Evolutionary conservation across 2,888 invertebrate species (phyloP), one percentile per base, ranked within the genome.

Genomic region (Meghimatium bilineatum): DNA sequence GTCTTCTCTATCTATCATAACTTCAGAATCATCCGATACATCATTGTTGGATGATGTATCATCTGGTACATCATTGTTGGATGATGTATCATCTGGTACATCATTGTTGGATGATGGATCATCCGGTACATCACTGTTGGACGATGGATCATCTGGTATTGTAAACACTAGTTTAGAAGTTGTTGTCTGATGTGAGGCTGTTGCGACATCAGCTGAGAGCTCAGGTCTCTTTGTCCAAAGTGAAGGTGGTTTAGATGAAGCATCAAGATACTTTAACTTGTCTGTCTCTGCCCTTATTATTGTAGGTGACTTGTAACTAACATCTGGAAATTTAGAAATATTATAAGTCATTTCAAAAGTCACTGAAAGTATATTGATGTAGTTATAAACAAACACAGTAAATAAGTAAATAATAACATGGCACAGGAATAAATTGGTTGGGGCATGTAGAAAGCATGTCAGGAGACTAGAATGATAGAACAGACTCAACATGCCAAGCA

Each of bases 321-420:
- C 72, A 14, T 72, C 72, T 72, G 72, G 44, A 10, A 72, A 72
- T 72, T 67, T 34, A 44, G 23, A 72, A n/a, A 72, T 14, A 29
- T 3, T 29, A 72, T 29, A 71, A 63, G 44, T 44, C 5, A 44
- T 44, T 8, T 8, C 44, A 44, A 44, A 44, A 44, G 5, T 44
- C 6, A 44, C 12, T 44, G 44, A 44, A 44, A 12, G 44, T 44
- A 44, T 8, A 12, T 44, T 44, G 5, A 44, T 44, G 44, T 44
- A 44, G 44, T 44, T 44, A 44, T 44, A 8, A 44, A n/a, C n/a
- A n/a, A n/a, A n/a, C n/a, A n/a, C n/a, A n/a, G n/a, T n/a, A n/a
- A n/a, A n/a, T n/a, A n/a, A n/a, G n/a, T n/a, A n/a, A n/a, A n/a
- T n/a, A n/a, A n/a, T n/a, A n/a, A n/a, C n/a, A n/a, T n/a, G n/a